Evolutionary conservation across 2,797 vertebrate species (phyloP).

Genomic region (Gadopsis bispinosus): DNA sequence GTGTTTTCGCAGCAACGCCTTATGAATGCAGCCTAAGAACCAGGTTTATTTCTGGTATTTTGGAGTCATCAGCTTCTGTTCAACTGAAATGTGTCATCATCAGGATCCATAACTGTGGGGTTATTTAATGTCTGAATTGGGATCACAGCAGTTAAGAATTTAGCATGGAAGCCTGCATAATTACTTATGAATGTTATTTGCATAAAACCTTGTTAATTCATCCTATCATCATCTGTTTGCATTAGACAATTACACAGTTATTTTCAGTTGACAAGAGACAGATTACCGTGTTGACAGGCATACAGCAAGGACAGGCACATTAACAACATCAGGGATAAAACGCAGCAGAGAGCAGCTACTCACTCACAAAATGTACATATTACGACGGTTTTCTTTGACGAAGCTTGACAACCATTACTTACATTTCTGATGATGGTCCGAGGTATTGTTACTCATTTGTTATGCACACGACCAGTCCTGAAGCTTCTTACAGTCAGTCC

Average conservation of each 20-base stretch:
- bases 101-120: neutral
- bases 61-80: conserved; percentile 3
- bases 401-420: conserved; percentile 5
- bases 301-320: neutral
- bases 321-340: neutral
- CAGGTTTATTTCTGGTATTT: too few species aligned
- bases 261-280: conserved; percentile 15
- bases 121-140: conserved; percentile 1
- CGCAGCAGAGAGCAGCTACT: neutral
- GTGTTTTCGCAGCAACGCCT: too few species aligned
- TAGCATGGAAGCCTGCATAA: conserved; percentile 4
- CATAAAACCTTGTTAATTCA: neutral
- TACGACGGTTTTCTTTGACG: neutral
- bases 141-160: neutral
- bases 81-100: conserved; percentile 2
- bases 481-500: conserved; percentile 18
- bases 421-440: neutral
- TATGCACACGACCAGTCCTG: neutral
- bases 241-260: neutral
- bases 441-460: conserved; percentile 16
- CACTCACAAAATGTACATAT: neutral
- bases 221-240: neutral
- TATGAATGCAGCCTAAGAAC: too few species aligned
- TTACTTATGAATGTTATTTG: neutral
- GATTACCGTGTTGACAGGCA: neutral